Evolutionary conservation across 2,797 vertebrate species (phyloP).

Genomic region (Chaenodraco wilsoni): DNA sequence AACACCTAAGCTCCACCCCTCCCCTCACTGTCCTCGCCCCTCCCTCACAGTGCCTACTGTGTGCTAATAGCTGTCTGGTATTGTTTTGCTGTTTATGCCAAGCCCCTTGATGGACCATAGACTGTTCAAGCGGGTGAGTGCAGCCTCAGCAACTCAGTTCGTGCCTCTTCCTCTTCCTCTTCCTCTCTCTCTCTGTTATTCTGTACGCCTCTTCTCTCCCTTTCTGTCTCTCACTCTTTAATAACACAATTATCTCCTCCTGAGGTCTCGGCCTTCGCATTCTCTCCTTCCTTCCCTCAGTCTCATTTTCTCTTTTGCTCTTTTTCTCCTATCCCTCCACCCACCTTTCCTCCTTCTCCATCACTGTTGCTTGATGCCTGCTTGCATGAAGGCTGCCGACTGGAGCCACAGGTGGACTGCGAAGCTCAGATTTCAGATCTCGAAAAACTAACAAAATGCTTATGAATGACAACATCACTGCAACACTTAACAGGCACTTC

Average conservation of each 20-base stretch:
- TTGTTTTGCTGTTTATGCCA: conserved; percentile 99
- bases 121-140: conserved; percentile 99
- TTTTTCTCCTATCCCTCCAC: conserved; percentile 49
- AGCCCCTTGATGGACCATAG: conserved; percentile 99
- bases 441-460: conserved; percentile 86
- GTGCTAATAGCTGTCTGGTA: conserved; percentile 99
- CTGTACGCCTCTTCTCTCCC: conserved; percentile 56
- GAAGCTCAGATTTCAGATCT: conserved; percentile 73
- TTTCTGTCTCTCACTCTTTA: conserved; percentile 59
- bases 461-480: conserved; percentile 79
- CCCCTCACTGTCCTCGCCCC: conserved; percentile 61
- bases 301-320: conserved; percentile 51
- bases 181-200: conserved; percentile 76
- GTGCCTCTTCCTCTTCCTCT: conserved; percentile 56
- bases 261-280: conserved; percentile 74
- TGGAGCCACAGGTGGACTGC: conserved; percentile 86
- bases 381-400: conserved; percentile 98
- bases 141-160: conserved; percentile 95
- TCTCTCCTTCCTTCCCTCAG: conserved; percentile 61
- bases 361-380: conserved; percentile 95
- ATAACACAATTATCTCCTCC: conserved; percentile 71
- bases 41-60: conserved; percentile 84
- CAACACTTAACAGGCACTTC: conserved; percentile 77
- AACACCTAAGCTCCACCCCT: conserved; percentile 61
- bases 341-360: conserved; percentile 70